phyloP scores from a whole-genome alignment of 2,797 vertebrate genomes.

The Ctenosaura bakeri region DNA sequence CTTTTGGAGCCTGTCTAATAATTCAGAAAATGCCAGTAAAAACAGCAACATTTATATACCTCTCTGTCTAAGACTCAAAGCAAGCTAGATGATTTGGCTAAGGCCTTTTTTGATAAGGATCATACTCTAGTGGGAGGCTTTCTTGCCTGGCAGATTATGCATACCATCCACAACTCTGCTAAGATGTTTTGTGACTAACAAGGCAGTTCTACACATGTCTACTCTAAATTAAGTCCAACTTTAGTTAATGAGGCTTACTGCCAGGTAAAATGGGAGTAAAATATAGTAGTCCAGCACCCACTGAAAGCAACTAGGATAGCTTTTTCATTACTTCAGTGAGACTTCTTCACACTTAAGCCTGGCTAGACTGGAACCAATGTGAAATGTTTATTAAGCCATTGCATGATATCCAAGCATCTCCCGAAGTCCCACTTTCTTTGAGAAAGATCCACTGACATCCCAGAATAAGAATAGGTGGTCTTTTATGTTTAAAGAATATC shows the following conservation, averaged over 20 bases:
- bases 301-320: not conserved
- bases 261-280: not conserved
- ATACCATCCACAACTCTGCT: not conserved
- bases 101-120: not conserved
- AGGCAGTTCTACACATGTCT: not conserved
- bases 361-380: not conserved
- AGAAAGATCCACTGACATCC: too few species aligned
- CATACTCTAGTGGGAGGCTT: not conserved
- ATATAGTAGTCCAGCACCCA: not conserved
- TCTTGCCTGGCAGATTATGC: not conserved
- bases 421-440: not conserved
- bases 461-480: not conserved
- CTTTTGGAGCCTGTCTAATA: not conserved
- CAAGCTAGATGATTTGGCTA: constrained; percentile 8
- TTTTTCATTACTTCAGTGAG: not conserved
- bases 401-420: not conserved
- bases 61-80: not conserved
- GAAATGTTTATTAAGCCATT: not conserved
- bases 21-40: not conserved
- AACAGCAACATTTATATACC: not conserved
- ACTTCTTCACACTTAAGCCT: not conserved
- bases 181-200: not conserved
- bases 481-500: not conserved
- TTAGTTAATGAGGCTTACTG: not conserved
- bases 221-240: not conserved